Evolutionary conservation across 2,888 invertebrate species (phyloP).

Genomic region (Drosophila buzzatii): DNA sequence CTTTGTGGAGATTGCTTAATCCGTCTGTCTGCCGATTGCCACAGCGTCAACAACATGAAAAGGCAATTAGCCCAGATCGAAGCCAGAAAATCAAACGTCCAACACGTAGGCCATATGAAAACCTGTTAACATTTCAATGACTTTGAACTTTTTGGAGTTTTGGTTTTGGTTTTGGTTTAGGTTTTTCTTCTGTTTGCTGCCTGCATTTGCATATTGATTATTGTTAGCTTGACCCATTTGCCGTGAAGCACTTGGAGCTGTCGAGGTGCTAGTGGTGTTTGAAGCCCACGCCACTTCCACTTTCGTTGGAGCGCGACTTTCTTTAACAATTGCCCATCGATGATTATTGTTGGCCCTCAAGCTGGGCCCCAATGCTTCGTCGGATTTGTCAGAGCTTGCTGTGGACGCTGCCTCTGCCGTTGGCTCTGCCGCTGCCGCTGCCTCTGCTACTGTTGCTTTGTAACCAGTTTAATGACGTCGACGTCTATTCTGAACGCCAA

Average conservation of each 20-base stretch:
- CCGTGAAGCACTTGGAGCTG: conserved; percentile 22
- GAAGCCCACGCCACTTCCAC: conserved; percentile 77
- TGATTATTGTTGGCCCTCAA: conserved; percentile 6
- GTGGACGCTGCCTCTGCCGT: not conserved
- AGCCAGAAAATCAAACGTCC: conserved; percentile 63
- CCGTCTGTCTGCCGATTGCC: conserved; percentile 29
- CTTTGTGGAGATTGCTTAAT: conserved; percentile 35
- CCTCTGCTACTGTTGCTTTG: conserved; percentile 4
- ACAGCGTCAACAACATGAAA: conserved; percentile 47
- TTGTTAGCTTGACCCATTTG: conserved; percentile 76
- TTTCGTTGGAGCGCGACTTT: conserved; percentile 70
- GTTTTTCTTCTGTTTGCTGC: conserved; percentile 36
- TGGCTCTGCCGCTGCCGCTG: not conserved
- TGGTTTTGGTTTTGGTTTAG: conserved; percentile 1
- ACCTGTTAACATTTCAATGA: conserved; percentile 77
- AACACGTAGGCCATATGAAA: conserved; percentile 67
- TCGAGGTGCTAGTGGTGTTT: conserved; percentile 14
- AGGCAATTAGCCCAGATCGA: conserved; percentile 59
- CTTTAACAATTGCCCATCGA: conserved; percentile 53
- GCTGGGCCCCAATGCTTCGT: conserved; percentile 15
- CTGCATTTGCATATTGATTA: conserved; percentile 69
- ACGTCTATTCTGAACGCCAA: conserved; percentile 16
- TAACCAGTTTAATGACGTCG: conserved; percentile 64
- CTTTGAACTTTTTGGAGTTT: conserved; percentile 69
- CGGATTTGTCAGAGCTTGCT: conserved; percentile 20